A percentile compares a stretch with the other conserved stretches of the same genome.
These are phyloP conservation scores for Haliclystus octoradiatus DNA, from an alignment of 30 jellyfish, hydroid and myxozoan species.

Conservation along the genomic window DNA sequence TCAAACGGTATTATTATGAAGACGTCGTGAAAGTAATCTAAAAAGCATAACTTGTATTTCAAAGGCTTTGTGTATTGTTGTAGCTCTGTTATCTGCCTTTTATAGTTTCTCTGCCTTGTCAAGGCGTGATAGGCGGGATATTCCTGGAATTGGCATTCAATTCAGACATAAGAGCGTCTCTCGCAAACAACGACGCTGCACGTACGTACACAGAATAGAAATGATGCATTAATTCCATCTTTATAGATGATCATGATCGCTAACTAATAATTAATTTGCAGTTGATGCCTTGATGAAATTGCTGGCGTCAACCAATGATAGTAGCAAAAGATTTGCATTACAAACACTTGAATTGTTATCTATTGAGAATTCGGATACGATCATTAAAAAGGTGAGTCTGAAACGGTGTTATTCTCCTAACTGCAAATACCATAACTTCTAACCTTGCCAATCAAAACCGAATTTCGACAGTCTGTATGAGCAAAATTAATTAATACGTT, in stretches of 20 bases:
- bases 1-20: no score
- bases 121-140: conserved; percentile 77
- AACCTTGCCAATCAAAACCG: not conserved
- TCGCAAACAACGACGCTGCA: conserved; percentile 62
- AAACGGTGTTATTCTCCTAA: not conserved
- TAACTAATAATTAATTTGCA: not conserved
- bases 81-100: not conserved
- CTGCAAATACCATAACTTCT: not conserved
- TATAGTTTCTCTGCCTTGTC: conserved; percentile 43
- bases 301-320: conserved; percentile 65
- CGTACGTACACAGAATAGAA: no score
- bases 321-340: conserved; percentile 65
- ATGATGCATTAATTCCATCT: no score
- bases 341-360: conserved; percentile 80
- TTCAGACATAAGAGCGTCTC: conserved; percentile 58
- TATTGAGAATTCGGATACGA: conserved; percentile 68
- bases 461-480: not conserved
- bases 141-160: conserved; percentile 72
- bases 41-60: no score
- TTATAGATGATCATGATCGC: not conserved
- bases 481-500: not conserved
- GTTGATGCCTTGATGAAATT: conserved; percentile 47
- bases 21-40: no score
- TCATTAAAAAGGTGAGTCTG: conserved; percentile 35
- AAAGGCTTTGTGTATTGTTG: no score